These are phyloP conservation scores for Drosophila pullipes DNA, from an alignment of 2,888 invertebrate species.

Conservation along the genomic window DNA sequence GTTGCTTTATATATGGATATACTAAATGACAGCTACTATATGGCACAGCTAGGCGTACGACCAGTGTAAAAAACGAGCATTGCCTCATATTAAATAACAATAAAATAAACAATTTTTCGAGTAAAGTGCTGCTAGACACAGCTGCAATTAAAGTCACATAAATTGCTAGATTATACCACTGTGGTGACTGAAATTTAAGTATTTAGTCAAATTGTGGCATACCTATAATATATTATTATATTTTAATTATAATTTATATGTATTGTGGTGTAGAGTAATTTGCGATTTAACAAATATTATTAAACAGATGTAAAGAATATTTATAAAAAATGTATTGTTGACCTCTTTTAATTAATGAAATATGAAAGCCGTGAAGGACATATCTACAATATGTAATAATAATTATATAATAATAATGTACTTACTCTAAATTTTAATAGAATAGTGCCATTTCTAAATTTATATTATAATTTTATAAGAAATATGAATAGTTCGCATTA, in stretches of 20 bases:
- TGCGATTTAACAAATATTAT: not conserved
- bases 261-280: not conserved
- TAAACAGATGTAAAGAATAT: not conserved
- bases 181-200: conserved; percentile 7
- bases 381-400: not conserved
- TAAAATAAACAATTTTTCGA: conserved; percentile 39
- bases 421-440: not conserved
- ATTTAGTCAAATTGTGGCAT: conserved; percentile 7
- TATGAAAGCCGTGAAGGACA: not conserved
- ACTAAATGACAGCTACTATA: conserved; percentile 22
- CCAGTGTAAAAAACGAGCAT: conserved; percentile 9
- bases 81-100: conserved; percentile 42
- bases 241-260: not conserved
- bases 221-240: conserved; percentile 2
- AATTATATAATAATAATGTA: not conserved
- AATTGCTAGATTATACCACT: conserved; percentile 20
- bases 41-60: not conserved
- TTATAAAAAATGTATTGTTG: not conserved
- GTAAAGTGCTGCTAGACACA: conserved; percentile 43
- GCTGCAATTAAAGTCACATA: conserved; percentile 36
- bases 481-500: not conserved
- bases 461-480: not conserved
- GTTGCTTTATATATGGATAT: conserved; percentile 8
- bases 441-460: not conserved
- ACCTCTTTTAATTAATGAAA: not conserved